A percentile compares a stretch with the other conserved stretches of the same genome.
phyloP scores from a whole-genome alignment of 2,888 invertebrate genomes.

The Orthosia incerta region DNA sequence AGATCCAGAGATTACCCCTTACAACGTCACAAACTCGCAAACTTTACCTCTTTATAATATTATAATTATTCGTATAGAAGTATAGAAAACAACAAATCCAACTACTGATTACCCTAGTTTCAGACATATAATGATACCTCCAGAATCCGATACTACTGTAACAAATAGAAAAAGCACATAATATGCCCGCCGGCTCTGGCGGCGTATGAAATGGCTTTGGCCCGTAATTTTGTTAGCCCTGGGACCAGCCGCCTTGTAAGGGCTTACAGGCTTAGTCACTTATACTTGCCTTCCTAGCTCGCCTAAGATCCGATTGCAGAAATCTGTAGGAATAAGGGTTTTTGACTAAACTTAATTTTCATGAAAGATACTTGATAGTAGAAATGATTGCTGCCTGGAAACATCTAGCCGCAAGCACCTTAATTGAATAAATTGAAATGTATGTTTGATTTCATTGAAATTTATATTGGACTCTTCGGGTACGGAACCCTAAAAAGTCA shows the following conservation, averaged over 20 bases:
- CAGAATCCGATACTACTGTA: constrained; percentile 35
- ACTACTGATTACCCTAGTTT: not conserved
- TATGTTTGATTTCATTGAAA: too few species aligned
- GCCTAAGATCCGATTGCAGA: not conserved
- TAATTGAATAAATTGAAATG: too few species aligned
- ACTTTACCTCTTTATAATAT: too few species aligned
- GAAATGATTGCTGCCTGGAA: too few species aligned
- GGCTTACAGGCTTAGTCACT: constrained; percentile 55
- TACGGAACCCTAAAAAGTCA: not conserved
- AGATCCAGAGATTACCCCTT: too few species aligned
- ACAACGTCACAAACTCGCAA: too few species aligned
- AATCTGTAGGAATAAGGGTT: too few species aligned
- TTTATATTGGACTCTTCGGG: too few species aligned
- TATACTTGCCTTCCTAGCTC: constrained; percentile 21
- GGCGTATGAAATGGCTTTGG: constrained; percentile 11
- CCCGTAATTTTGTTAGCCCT: constrained; percentile 48
- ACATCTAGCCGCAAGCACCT: too few species aligned
- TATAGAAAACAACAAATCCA: not conserved
- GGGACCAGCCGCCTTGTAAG: constrained; percentile 24
- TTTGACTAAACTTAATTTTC: too few species aligned
- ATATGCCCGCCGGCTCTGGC: constrained; percentile 20
- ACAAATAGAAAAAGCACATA: constrained; percentile 45
- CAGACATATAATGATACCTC: constrained; percentile 27
- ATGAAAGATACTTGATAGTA: too few species aligned
- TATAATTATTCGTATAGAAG: too few species aligned